Evolutionary conservation across 1,140 invertebrate species (phyloP), one percentile per base, ranked within the genome.

Genomic region (Vanessa atalanta): DNA sequence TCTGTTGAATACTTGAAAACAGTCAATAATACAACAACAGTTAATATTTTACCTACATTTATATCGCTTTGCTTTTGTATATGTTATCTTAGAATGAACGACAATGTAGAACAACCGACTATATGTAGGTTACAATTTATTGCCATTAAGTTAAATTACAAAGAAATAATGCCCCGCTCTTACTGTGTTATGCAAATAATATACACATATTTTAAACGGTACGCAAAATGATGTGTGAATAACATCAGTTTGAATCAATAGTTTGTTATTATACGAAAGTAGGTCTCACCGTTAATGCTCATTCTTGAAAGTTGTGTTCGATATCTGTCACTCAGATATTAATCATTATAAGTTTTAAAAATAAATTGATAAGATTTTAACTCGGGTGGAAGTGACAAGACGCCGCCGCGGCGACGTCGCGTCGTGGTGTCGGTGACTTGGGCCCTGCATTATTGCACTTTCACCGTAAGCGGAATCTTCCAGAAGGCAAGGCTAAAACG

Each of bases 381-480:
- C 43, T 53, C 31, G 51, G 12, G n/a, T 26, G 72, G 50, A 55
- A 26, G 14, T 68, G 78, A 51, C 74, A 72, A 43, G 68, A 23
- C 75, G 77, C 43, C 55, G 65, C 72, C 65, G 65, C 76, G 69
- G 13, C 75, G 72, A n/a, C 12, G 48, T 50, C 48, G 9, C 37
- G 48, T n/a, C 55, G 55, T 26, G 23, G 20, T 26, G 55, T 26
- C 16, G 69, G 61, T 73, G 50, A 73, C 73, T 71, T 69, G 63
- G 48, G 68, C 51, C 78, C 80, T 81, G 83, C 82, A 84, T 86
- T 87, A 81, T 83, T 83, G 80, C 84, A 88, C 86, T 89, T 89
- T 89, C 86, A 86, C 87, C 83, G 79, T 72, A 76, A 75, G 60
- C 63, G 60, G 79, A 78, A 65, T 79, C 72, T 75, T 83, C 79